Evolutionary conservation across 1,140 invertebrate genomes (phyloP).

Genomic region (Drosophila sp.): DNA sequence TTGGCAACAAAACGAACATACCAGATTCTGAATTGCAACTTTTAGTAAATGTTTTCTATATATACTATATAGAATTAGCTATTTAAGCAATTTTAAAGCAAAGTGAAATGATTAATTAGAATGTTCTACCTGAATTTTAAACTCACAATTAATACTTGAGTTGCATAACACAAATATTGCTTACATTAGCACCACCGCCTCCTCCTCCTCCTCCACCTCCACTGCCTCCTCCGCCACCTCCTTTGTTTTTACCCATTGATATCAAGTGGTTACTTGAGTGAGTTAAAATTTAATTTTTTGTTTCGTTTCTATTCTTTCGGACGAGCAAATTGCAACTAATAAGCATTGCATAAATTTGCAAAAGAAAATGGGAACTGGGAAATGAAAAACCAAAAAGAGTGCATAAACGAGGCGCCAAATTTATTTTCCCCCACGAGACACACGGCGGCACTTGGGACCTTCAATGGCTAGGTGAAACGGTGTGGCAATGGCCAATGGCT

Average conservation of each 20-base stretch:
- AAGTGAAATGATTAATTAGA: not conserved
- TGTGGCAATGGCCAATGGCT: slow-evolving; percentile 53
- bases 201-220: slow-evolving; percentile 41
- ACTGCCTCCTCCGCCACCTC: slow-evolving; percentile 57
- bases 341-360: slow-evolving; percentile 52
- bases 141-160: slow-evolving; percentile 69
- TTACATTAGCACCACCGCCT: slow-evolving; percentile 75
- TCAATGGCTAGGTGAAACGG: not conserved
- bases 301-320: slow-evolving; percentile 25
- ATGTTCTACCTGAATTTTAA: slow-evolving; percentile 23
- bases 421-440: not conserved
- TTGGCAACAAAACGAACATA: too few species aligned
- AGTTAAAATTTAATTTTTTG: slow-evolving; percentile 60
- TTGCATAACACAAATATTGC: slow-evolving; percentile 83
- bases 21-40: not conserved
- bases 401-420: slow-evolving; percentile 3
- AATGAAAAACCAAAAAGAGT: not conserved
- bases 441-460: not conserved
- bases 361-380: slow-evolving; percentile 43
- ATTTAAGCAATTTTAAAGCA: not conserved
- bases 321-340: slow-evolving; percentile 76
- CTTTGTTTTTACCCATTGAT: slow-evolving; percentile 78
- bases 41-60: not conserved
- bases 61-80: not conserved
- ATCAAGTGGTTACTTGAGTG: slow-evolving; percentile 38